Evolutionary conservation across 92 coral and sea anemone genomes (phyloP).

Genomic region (Phenganax stokvisi): DNA sequence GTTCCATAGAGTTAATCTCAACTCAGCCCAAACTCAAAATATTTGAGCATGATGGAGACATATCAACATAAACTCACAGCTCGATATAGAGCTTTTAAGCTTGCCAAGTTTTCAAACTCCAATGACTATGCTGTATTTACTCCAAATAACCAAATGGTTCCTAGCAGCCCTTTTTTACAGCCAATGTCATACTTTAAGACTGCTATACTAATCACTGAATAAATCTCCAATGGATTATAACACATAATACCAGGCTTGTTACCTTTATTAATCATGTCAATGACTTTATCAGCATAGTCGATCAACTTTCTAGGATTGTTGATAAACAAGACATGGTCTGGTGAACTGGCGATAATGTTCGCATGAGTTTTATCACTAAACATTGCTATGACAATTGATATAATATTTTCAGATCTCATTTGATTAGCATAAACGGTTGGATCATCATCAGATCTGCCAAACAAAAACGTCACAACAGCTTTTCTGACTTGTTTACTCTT

Average conservation of each 20-base stretch:
- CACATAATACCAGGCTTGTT: neutral
- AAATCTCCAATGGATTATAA: neutral
- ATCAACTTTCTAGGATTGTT: constrained; percentile 11
- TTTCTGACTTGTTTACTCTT: constrained; percentile 16
- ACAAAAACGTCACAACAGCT: constrained; percentile 31
- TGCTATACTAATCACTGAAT: neutral
- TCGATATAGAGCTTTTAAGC: too few species aligned
- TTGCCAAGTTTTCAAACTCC: too few species aligned
- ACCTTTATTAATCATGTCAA: constrained; percentile 41
- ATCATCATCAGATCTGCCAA: constrained; percentile 35
- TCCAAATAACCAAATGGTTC: too few species aligned
- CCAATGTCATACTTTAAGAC: too few species aligned
- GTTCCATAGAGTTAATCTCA: too few species aligned
- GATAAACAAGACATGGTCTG: neutral
- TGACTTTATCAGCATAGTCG: constrained; percentile 12
- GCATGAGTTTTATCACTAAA: constrained; percentile 10
- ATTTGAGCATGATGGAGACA: too few species aligned
- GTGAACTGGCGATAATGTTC: constrained; percentile 27
- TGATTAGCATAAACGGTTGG: neutral
- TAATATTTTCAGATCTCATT: constrained; percentile 18
- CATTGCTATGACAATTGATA: constrained; percentile 26
- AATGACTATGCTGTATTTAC: too few species aligned
- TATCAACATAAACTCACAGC: too few species aligned
- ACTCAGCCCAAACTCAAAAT: too few species aligned
- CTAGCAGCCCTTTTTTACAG: too few species aligned